Base-by-base conservation (phyloP, 2,888 invertebrate genomes). In the Orthosia incerta region DNA sequence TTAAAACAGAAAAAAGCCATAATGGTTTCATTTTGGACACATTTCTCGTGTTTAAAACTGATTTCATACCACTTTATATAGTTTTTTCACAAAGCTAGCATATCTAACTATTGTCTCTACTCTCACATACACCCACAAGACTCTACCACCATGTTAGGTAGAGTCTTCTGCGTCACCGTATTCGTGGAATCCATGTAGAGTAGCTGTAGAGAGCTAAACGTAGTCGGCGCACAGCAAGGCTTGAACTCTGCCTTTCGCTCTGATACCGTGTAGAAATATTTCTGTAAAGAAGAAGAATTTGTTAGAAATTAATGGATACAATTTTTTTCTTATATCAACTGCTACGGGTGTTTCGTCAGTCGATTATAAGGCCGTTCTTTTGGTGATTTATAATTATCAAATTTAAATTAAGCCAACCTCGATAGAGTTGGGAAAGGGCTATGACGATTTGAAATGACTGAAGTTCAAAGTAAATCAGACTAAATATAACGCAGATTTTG, bases 81-180 rank as follows among this genome's bases (percentile, higher is more conserved):
- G 31, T 57, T 23, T 0, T 16, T 61, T 51, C 48, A 57, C n/a
- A 53, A 20, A 20, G n/a, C 45, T 79, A 61, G 18, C 55, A 15
- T 12, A 5, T 20, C 31, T 61, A 55, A 26, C 50, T 45, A 53
- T 0, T n/a, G 45, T 63, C 2, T 67, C 16, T 9, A 12, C 2
- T 55, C 55, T 92, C 92, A 98, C 98, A 98, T 98, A 90, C 99
- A 99, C 23, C 98, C 99, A 91, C 99, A 99, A 11, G 98, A 97
- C 86, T 98, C 98, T n/a, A 99, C 98, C 56, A 98, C 98, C 98
- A 99, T 99, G 88, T 99, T 98, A 0, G 98, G 98, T 75, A 99
- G 93, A 1, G 97, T 97, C 89, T 98, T 98, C 87, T 98, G 97
- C 60, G 98, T 98, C 81, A 98, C 97, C 5, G 98, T 98, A 86